phyloP scores from a whole-genome alignment of 2,113 vertebrate species.

The Mobula hypostoma region DNA sequence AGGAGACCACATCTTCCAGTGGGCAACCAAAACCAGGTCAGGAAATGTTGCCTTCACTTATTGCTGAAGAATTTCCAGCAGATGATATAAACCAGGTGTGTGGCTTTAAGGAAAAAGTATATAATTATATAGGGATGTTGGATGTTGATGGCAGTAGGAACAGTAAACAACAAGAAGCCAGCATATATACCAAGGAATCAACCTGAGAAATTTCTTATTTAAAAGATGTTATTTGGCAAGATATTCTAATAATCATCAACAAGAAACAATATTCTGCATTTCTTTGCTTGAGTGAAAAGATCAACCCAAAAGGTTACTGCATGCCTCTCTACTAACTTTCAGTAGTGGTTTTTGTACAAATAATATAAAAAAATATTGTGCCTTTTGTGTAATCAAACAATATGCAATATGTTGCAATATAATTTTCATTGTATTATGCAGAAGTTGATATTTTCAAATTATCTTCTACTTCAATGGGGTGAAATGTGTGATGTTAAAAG shows the following conservation, averaged over 20 bases:
- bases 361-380: background rate
- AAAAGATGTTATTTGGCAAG: background rate
- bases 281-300: background rate
- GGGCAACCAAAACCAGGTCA: background rate
- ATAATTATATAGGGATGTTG: too few relatives aligned
- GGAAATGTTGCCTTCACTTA: conserved; percentile 14
- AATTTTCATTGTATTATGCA: background rate
- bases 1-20: background rate
- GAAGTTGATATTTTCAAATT: background rate
- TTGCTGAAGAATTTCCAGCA: conserved; percentile 20
- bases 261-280: background rate
- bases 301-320: background rate
- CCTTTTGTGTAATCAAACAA: background rate
- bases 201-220: background rate
- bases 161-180: background rate
- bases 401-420: too few relatives aligned
- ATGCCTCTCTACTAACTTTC: background rate
- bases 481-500: background rate
- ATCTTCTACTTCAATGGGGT: background rate
- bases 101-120: background rate
- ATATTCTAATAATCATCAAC: background rate
- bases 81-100: conserved; percentile 13
- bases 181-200: background rate
- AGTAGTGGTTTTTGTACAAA: background rate
- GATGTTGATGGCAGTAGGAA: too few relatives aligned